phyloP scores from a whole-genome alignment of 2,888 invertebrate genomes.

The Aporophyla nigra region DNA sequence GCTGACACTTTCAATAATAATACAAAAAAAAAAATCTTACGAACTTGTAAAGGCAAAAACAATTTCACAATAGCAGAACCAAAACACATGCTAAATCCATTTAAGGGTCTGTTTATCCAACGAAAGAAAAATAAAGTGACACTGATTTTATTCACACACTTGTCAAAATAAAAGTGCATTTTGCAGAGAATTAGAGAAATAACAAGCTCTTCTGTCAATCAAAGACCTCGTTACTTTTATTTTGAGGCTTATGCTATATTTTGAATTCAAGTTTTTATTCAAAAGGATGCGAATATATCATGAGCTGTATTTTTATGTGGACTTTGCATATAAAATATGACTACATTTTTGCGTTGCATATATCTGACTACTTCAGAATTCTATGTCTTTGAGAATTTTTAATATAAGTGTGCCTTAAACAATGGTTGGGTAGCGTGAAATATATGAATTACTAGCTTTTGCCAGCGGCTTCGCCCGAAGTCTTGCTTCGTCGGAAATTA shows the following conservation, averaged over 20 bases:
- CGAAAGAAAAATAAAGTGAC: constrained; percentile 57
- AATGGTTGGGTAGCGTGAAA: constrained; percentile 10
- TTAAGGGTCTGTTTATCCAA: constrained; percentile 23
- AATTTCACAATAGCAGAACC: constrained; percentile 25
- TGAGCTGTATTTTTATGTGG: constrained; percentile 45
- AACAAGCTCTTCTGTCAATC: constrained; percentile 80
- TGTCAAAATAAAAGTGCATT: constrained; percentile 66
- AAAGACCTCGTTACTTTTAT: constrained; percentile 69
- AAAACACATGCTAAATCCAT: constrained; percentile 38
- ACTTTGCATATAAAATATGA: constrained; percentile 59
- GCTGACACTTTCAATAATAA: constrained; percentile 20
- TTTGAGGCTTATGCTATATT: constrained; percentile 62
- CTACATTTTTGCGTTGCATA: constrained; percentile 41
- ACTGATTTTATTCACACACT: constrained; percentile 60
- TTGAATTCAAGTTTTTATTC: constrained; percentile 64
- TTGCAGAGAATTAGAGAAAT: constrained; percentile 72
- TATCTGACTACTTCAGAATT: constrained; percentile 28
- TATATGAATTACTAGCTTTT: constrained; percentile 23
- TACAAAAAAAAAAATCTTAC: constrained; percentile 10
- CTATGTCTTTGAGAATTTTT: constrained; percentile 25
- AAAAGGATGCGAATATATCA: constrained; percentile 61
- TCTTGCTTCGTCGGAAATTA: no score
- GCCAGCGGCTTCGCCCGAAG: no score
- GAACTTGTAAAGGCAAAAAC: constrained; percentile 25
- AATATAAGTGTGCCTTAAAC: constrained; percentile 1